Evolutionary conservation across 2,113 vertebrate genomes (phyloP).

Genomic region (Odontesthes bonariensis): DNA sequence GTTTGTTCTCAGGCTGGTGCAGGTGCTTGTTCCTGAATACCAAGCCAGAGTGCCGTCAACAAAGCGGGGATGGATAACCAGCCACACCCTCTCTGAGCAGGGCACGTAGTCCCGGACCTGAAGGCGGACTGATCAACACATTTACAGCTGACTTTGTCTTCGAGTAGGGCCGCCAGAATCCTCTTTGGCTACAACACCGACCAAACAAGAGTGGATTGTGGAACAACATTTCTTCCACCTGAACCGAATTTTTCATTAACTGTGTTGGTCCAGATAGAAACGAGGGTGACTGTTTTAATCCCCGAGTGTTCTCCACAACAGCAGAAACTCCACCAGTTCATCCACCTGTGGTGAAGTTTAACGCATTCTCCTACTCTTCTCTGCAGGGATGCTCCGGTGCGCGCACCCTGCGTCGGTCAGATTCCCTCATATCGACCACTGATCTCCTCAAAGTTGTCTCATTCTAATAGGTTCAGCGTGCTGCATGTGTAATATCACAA

Average conservation of each 20-base stretch:
- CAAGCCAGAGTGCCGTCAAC: neutral
- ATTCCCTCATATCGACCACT: neutral
- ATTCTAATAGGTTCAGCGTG: neutral
- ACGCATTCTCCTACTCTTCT: neutral
- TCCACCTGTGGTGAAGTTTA: neutral
- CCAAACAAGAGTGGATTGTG: neutral
- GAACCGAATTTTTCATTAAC: too few species aligned
- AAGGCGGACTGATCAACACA: neutral
- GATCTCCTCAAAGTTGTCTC: conserved; percentile 25
- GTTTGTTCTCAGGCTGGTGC: conserved; percentile 46
- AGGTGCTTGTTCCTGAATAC: conserved; percentile 39
- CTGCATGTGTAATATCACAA: neutral
- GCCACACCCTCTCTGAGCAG: conserved; percentile 60
- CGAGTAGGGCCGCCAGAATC: neutral
- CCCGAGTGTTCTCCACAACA: neutral
- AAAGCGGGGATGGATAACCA: conserved; percentile 2
- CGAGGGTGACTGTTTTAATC: neutral
- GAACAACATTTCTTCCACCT: neutral
- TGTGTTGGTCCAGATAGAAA: neutral
- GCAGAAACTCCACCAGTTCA: neutral
- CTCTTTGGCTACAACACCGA: neutral
- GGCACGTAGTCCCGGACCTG: neutral
- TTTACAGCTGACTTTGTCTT: neutral
- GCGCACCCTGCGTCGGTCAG: neutral
- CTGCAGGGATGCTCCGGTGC: neutral